Evolutionary conservation across 2,797 vertebrate species (phyloP), one percentile per base, ranked within the genome.

Genomic region (Trachops cirrhosus): DNA sequence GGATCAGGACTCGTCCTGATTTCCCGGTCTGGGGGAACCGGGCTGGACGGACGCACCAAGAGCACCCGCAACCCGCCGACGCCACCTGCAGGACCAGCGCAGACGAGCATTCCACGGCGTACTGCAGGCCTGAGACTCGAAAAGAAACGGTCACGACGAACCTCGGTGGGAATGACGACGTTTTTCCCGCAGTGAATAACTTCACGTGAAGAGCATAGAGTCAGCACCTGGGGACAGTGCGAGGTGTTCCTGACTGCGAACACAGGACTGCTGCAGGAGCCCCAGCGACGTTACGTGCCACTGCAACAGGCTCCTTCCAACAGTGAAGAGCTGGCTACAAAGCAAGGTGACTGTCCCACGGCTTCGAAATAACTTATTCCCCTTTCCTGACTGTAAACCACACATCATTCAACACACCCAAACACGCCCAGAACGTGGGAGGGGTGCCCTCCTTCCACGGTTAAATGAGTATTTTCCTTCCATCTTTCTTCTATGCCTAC

Each of bases 41-140:
- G 0, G 75, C 39, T 68, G 46, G 6, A 57, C n/a, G 59, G 87
- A 34, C 3, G 48, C 87, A n/a, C 1, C 14, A 24, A 3, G 16
- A 94, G 90, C 70, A 54, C 59, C 41, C 22, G 74, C 50, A 90
- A 78, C 62, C 24, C 93, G 95, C 79, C 92, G 97, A 97, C 92
- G 79, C 98, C 98, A 95, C 67, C 98, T 98, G 96, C 70, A 97
- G 98, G 97, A 93, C 52, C 19, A 86, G 97, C 8, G 21, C 9
- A 92, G 57, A 46, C 12, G 21, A 48, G 32, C 1, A 26, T 0
- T 9, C 19, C 84, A 71, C 41, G 59, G 39, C 48, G 26, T 5
- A 71, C 29, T 95, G 80, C 57, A 86, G 94, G 50, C 21, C 48
- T 18, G 74, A 64, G 24, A 44, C 86, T 64, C 41, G 41, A 62